Evolutionary conservation across 1,140 invertebrate genomes (phyloP).

Genomic region (Pemphigus obesinymphae): DNA sequence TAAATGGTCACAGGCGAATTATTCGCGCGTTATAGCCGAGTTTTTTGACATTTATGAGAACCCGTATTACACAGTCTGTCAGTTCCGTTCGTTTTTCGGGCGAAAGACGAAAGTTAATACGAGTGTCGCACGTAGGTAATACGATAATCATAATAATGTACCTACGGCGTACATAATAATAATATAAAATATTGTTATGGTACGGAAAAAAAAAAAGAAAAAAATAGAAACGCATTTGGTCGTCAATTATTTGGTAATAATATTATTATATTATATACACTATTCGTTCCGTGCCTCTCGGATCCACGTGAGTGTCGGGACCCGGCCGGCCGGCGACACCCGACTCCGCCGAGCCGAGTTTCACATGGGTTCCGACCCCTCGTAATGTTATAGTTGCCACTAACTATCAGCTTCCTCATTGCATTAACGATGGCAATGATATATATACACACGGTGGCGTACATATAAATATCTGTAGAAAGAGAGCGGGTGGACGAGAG

Average conservation of each 20-base stretch:
- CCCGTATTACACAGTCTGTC: no score
- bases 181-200: not conserved
- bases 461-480: no score
- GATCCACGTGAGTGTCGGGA: no score
- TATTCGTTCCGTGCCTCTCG: no score
- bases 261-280: not conserved
- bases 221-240: no score
- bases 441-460: not conserved
- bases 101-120: no score
- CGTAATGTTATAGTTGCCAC: not conserved
- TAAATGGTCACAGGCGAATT: not conserved
- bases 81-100: no score
- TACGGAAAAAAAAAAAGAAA: no score
- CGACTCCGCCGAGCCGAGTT: not conserved
- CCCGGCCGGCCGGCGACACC: not conserved
- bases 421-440: not conserved
- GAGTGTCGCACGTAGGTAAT: no score
- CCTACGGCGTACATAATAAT: not conserved
- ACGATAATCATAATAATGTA: no score
- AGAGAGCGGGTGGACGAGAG: no score
- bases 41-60: not conserved
- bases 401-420: conserved; percentile 10
- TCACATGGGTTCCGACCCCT: conserved; percentile 23
- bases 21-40: not conserved
- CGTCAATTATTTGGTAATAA: no score